Percentiles rank a stretch among this genome's conserved stretches.
phyloP scores from a whole-genome alignment of 2,888 invertebrate species.

The Acrocera orbiculus region DNA sequence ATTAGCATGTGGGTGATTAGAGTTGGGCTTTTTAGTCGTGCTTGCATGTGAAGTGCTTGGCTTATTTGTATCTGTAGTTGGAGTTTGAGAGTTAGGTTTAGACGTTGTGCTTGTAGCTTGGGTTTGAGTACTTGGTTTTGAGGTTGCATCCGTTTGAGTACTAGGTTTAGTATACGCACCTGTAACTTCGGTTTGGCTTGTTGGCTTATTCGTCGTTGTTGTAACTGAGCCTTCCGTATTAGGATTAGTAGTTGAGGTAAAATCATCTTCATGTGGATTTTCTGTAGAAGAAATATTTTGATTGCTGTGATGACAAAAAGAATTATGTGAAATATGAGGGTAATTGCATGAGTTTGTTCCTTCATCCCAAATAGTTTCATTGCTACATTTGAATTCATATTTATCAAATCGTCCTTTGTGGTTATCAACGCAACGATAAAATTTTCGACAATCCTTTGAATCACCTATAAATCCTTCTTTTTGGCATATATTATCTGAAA shows the following conservation, averaged over 20 bases:
- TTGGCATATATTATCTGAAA: slow-evolving; percentile 31
- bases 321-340: too few species aligned
- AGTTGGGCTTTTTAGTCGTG: too few species aligned
- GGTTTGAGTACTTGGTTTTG: slow-evolving; percentile 1
- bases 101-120: too few species aligned
- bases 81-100: too few species aligned
- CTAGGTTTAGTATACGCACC: not conserved
- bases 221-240: slow-evolving; percentile 6
- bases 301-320: too few species aligned
- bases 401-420: slow-evolving; percentile 34
- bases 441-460: slow-evolving; percentile 39
- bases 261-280: not conserved
- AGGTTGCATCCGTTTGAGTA: not conserved
- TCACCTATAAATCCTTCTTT: slow-evolving; percentile 45
- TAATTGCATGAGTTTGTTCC: slow-evolving; percentile 42
- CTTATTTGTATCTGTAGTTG: too few species aligned
- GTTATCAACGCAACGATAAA: slow-evolving; percentile 39
- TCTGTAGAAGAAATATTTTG: not conserved
- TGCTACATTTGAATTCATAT: slow-evolving; percentile 44
- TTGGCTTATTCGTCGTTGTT: slow-evolving; percentile 7
- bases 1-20: slow-evolving; percentile 1
- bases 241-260: not conserved
- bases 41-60: too few species aligned
- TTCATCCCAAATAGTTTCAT: slow-evolving; percentile 52
- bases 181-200: slow-evolving; percentile 13